Evolutionary conservation across 2,797 vertebrate genomes (phyloP).

Genomic region (Sus cebifrons): DNA sequence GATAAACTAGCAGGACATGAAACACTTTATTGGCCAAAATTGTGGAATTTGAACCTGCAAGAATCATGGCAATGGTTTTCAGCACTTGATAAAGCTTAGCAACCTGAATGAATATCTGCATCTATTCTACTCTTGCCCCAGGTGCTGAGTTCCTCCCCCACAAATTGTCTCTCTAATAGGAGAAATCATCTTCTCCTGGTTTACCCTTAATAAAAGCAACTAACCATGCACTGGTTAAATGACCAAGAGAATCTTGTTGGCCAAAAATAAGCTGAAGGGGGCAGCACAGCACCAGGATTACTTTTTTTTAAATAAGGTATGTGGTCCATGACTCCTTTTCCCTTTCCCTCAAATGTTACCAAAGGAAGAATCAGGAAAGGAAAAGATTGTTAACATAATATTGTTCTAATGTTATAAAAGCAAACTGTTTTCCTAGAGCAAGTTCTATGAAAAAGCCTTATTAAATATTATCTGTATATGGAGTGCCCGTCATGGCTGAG

Average conservation of each 20-base stretch:
- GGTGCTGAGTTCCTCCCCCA: neutral
- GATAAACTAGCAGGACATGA: neutral
- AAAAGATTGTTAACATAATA: neutral
- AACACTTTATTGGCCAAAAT: neutral
- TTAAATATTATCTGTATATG: slow-evolving; percentile 3
- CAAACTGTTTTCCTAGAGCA: neutral
- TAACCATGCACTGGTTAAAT: slow-evolving; percentile 18
- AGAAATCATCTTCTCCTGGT: slow-evolving; percentile 1
- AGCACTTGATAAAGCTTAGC: neutral
- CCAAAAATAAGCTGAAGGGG: neutral
- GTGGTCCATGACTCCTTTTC: neutral
- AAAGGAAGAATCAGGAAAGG: neutral
- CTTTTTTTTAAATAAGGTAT: neutral
- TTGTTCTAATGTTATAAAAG: slow-evolving; percentile 32
- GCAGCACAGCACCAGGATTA: neutral
- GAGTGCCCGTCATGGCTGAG: too few species aligned
- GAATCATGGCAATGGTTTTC: slow-evolving; percentile 16
- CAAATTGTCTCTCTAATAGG: neutral
- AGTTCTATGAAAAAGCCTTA: slow-evolving; percentile 26
- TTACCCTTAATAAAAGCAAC: slow-evolving; percentile 56
- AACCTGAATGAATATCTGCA: neutral
- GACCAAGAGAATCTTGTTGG: slow-evolving; percentile 22
- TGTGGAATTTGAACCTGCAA: slow-evolving; percentile 26
- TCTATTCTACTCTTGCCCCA: neutral
- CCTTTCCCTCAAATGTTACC: slow-evolving; percentile 5